These are phyloP conservation scores for Bombus soroeensis DNA, from an alignment of 1,140 invertebrate species.

Conservation along the genomic window DNA sequence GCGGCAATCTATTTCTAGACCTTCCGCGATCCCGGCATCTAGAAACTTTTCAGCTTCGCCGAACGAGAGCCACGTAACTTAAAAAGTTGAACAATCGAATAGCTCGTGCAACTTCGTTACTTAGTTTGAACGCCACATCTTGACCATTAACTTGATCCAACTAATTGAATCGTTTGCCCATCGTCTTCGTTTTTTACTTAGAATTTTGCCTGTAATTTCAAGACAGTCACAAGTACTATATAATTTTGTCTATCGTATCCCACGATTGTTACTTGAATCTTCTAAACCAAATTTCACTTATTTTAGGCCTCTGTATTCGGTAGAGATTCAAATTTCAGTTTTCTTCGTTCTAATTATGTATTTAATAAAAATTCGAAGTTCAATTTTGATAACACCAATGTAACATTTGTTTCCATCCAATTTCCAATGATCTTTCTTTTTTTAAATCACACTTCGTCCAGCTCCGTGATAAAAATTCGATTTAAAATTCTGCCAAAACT, in stretches of 20 bases:
- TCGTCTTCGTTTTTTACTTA: not conserved
- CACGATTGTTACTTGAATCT: not conserved
- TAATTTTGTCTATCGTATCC: too few relatives aligned
- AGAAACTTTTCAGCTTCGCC: not conserved
- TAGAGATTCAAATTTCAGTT: not conserved
- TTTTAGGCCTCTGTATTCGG: not conserved
- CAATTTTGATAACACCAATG: not conserved
- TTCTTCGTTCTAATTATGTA: not conserved
- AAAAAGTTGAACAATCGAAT: constrained; percentile 3
- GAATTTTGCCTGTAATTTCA: not conserved
- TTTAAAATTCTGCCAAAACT: too few relatives aligned
- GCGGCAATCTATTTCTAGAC: constrained; percentile 30
- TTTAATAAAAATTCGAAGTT: not conserved
- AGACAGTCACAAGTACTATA: too few relatives aligned
- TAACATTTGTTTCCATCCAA: not conserved
- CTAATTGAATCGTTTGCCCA: not conserved
- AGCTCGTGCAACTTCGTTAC: not conserved
- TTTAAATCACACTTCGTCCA: not conserved
- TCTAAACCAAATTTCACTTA: not conserved
- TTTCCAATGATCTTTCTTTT: not conserved
- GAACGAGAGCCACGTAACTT: not conserved
- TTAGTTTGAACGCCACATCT: not conserved
- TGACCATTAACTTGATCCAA: not conserved
- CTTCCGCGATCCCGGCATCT: not conserved
- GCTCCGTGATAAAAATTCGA: not conserved